Conservation (phyloP, 1,140 invertebrate species). For the Penaeus chinensis region DNA sequence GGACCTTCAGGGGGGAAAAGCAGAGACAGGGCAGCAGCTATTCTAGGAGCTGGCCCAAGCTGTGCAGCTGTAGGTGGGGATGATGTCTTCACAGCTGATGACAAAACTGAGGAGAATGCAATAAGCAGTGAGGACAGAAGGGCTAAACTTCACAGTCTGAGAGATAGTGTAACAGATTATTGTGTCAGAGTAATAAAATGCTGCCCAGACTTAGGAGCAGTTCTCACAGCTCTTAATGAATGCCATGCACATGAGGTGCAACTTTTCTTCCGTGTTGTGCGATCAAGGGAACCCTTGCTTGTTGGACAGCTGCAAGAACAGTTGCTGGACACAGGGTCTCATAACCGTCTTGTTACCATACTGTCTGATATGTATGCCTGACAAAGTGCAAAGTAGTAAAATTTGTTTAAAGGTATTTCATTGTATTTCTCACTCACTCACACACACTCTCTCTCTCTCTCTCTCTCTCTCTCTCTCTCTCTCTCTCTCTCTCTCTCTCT, state of each 20-base stretch:
- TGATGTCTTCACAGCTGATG: not conserved
- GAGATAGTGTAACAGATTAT: conserved; percentile 42
- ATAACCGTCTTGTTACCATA: conserved; percentile 50
- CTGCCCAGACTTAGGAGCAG: conserved; percentile 38
- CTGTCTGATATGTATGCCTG: conserved; percentile 55
- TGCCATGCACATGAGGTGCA: conserved; percentile 52
- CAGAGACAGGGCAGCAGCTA: too few relatives aligned
- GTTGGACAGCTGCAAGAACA: conserved; percentile 52
- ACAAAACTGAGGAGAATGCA: not conserved
- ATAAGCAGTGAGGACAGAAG: not conserved
- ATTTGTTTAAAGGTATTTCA: not conserved
- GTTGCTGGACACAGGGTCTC: conserved; percentile 46
- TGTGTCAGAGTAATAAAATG: conserved; percentile 44
- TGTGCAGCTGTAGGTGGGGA: too few relatives aligned
- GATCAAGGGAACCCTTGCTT: conserved; percentile 33
- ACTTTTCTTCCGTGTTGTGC: conserved; percentile 47
- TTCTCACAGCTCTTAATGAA: conserved; percentile 46
- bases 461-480: conserved; percentile 8
- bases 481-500: too few relatives aligned
- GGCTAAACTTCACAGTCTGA: conserved; percentile 23
- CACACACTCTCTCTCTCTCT: not conserved
- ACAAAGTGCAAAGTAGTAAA: conserved; percentile 10
- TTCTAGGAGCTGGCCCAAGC: too few relatives aligned
- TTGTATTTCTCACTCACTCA: conserved; percentile 7
- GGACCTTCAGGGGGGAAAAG: too few relatives aligned